Conservation (phyloP, 2,113 vertebrate species). For the Gambusia affinis region DNA sequence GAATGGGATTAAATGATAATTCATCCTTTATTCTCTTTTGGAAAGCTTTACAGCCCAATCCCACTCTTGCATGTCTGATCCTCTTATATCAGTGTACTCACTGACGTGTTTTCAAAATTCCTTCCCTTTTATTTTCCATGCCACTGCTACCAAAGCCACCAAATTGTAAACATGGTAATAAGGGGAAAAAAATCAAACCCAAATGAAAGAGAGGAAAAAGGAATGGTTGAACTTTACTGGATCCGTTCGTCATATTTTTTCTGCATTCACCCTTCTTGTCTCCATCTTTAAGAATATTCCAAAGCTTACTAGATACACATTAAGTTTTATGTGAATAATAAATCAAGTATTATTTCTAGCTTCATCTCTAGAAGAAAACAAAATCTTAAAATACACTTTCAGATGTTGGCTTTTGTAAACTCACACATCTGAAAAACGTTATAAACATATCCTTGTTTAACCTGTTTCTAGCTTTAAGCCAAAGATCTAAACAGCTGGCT, state of each 20-base stretch:
- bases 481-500: no score
- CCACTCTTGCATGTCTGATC: slow-evolving; percentile 79
- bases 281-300: slow-evolving; percentile 15
- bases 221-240: slow-evolving; percentile 27
- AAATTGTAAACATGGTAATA: slow-evolving; percentile 68
- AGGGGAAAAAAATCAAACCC: slow-evolving; percentile 42
- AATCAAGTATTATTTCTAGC: slow-evolving; percentile 8
- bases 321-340: slow-evolving; percentile 30
- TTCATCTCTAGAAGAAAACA: not conserved
- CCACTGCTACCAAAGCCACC: slow-evolving; percentile 42
- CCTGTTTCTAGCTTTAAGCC: no score
- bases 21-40: slow-evolving; percentile 72
- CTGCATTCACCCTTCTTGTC: not conserved
- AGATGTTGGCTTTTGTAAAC: slow-evolving; percentile 18
- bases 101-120: slow-evolving; percentile 70
- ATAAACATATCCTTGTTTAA: no score
- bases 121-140: slow-evolving; percentile 49
- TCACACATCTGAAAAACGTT: slow-evolving; percentile 24
- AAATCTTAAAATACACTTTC: slow-evolving; percentile 5
- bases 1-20: slow-evolving; percentile 75
- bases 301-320: slow-evolving; percentile 19
- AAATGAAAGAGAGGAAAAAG: not conserved
- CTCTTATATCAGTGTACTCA: slow-evolving; percentile 69
- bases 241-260: slow-evolving; percentile 6
- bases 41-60: slow-evolving; percentile 67